phyloP scores from a whole-genome alignment of 2,113 vertebrate species.

The Salvelinus fontinalis region DNA sequence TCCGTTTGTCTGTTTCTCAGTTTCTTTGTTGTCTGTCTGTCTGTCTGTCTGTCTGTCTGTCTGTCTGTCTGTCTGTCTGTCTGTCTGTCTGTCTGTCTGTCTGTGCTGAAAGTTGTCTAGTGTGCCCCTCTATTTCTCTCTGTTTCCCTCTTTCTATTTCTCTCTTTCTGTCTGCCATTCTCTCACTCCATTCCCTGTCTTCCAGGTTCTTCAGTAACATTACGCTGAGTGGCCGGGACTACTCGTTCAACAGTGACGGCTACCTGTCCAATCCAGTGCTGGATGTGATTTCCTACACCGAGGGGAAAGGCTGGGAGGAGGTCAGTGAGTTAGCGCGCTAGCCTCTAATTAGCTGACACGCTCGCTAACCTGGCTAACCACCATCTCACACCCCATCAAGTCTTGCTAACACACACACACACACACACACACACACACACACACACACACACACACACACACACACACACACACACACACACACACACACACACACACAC shows the following conservation, averaged over 20 bases:
- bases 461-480: conserved; percentile 22
- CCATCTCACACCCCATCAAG: conserved; percentile 55
- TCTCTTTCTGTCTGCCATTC: background rate
- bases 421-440: background rate
- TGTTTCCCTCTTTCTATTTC: background rate
- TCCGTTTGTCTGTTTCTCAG: background rate
- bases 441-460: background rate
- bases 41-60: conserved; percentile 7
- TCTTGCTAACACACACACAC: conserved; percentile 41
- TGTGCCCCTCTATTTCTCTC: background rate
- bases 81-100: background rate
- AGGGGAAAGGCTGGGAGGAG: conserved; percentile 91
- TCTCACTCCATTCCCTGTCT: conserved; percentile 12
- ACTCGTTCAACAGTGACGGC: conserved; percentile 92
- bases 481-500: conserved; percentile 14
- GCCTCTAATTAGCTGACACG: conserved; percentile 5
- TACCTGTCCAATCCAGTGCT: conserved; percentile 93
- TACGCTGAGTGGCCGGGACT: conserved; percentile 88
- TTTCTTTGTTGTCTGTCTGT: conserved; percentile 24
- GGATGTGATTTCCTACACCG: conserved; percentile 89
- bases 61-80: conserved; percentile 36
- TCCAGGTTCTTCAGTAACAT: conserved; percentile 93
- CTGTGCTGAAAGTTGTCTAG: background rate
- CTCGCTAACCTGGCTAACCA: conserved; percentile 16
- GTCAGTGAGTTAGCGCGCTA: conserved; percentile 69